These are phyloP conservation scores for Bhutanitis thaidina DNA, from an alignment of 2,888 invertebrate genomes.

Conservation along the genomic window DNA sequence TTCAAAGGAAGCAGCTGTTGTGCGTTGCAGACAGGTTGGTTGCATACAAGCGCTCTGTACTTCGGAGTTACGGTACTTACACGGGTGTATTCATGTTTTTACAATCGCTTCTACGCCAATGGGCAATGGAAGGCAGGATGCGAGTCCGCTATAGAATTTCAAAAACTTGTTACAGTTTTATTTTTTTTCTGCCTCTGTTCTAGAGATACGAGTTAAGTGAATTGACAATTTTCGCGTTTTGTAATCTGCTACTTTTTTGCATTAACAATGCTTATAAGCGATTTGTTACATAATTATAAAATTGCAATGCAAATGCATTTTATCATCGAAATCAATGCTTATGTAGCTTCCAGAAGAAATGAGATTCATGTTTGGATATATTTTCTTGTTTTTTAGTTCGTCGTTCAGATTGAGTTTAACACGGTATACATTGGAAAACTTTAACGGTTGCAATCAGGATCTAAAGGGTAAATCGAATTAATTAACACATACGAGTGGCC, in stretches of 20 bases:
- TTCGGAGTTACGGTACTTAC: conserved; percentile 38
- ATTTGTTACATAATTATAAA: too few relatives aligned
- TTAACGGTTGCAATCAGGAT: conserved; percentile 62
- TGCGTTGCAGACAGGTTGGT: conserved; percentile 24
- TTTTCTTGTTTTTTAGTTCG: too few relatives aligned
- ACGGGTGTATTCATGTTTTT: conserved; percentile 37
- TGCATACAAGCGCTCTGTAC: conserved; percentile 28
- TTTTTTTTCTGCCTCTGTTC: conserved; percentile 15
- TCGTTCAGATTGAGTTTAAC: not conserved
- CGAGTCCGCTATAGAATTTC: conserved; percentile 34
- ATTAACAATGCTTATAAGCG: too few relatives aligned
- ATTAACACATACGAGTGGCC: conserved; percentile 59
- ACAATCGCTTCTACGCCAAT: conserved; percentile 23
- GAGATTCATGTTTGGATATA: too few relatives aligned
- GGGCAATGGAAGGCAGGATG: conserved; percentile 28
- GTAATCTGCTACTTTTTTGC: too few relatives aligned
- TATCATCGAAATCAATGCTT: too few relatives aligned
- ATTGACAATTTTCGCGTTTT: not conserved
- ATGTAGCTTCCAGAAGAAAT: too few relatives aligned
- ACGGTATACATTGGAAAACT: conserved; percentile 34
- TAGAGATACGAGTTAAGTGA: conserved; percentile 6
- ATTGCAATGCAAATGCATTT: too few relatives aligned
- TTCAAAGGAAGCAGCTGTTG: conserved; percentile 37
- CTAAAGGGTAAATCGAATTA: conserved; percentile 65
- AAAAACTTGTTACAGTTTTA: conserved; percentile 29